Conservation (phyloP, 1,140 invertebrate species). For the Stenopsyche tienmushanensis region DNA sequence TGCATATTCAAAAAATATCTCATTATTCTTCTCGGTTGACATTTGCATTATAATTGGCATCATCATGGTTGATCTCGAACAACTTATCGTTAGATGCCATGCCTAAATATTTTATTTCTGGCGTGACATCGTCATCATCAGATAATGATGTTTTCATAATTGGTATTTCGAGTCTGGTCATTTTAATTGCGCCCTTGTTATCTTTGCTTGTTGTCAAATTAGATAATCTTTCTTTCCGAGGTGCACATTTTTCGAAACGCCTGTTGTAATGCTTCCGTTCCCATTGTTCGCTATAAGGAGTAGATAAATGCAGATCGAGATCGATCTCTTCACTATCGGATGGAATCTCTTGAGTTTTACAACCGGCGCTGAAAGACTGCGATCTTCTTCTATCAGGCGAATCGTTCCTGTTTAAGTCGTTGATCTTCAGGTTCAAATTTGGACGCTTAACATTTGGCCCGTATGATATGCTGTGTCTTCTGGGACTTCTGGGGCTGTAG, state of each 20-base stretch:
- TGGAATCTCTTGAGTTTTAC: slow-evolving; percentile 4
- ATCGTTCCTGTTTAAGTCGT: neutral
- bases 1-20: too few relatives aligned
- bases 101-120: slow-evolving; percentile 32
- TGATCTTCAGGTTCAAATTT: neutral
- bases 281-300: slow-evolving; percentile 37
- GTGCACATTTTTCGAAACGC: slow-evolving; percentile 11
- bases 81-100: slow-evolving; percentile 26
- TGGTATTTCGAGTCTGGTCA: slow-evolving; percentile 29
- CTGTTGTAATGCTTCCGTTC: slow-evolving; percentile 33
- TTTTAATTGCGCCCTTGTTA: too few relatives aligned
- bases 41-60: too few relatives aligned
- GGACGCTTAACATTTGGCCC: neutral
- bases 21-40: too few relatives aligned
- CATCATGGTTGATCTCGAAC: slow-evolving; percentile 30
- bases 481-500: neutral
- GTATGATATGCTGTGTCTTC: slow-evolving; percentile 1
- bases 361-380: slow-evolving; percentile 27
- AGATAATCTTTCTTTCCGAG: neutral
- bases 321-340: slow-evolving; percentile 28
- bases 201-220: neutral
- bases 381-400: slow-evolving; percentile 19
- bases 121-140: slow-evolving; percentile 37
- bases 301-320: slow-evolving; percentile 27
- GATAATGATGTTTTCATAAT: slow-evolving; percentile 7